These are phyloP conservation scores for Haliclona indistincta DNA, from an alignment of 37 sponge, comb jelly and placozoan genomes.

Conservation along the genomic window DNA sequence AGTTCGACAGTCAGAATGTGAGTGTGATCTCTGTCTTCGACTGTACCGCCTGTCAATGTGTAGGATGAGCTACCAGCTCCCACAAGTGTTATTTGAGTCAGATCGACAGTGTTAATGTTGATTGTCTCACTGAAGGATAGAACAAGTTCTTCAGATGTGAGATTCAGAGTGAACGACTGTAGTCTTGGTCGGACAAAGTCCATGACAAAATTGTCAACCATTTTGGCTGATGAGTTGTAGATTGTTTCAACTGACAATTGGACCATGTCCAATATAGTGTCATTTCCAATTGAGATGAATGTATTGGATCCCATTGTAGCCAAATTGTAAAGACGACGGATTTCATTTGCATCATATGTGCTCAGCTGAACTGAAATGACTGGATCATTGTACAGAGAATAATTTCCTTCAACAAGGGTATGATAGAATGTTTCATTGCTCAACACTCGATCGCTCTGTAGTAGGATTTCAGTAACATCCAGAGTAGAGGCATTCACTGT, in stretches of 20 bases:
- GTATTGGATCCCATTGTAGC: slow-evolving; percentile 45
- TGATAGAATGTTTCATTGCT: slow-evolving; percentile 35
- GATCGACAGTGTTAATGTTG: slow-evolving; percentile 63
- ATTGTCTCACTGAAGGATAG: slow-evolving; percentile 83
- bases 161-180: slow-evolving; percentile 46
- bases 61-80: slow-evolving; percentile 8
- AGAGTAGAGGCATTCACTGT: slow-evolving; percentile 75
- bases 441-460: slow-evolving; percentile 52
- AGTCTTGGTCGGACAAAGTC: slow-evolving; percentile 61
- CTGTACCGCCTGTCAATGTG: slow-evolving; percentile 67
- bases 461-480: slow-evolving; percentile 43
- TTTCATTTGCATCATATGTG: slow-evolving; percentile 66
- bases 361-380: slow-evolving; percentile 52
- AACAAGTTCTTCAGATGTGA: slow-evolving; percentile 54
- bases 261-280: slow-evolving; percentile 68
- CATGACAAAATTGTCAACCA: slow-evolving; percentile 34
- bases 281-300: slow-evolving; percentile 32
- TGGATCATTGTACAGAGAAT: slow-evolving; percentile 30
- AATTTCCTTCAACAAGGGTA: slow-evolving; percentile 62
- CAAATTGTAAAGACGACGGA: slow-evolving; percentile 38
- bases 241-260: slow-evolving; percentile 21
- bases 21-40: slow-evolving; percentile 49
- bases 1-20: slow-evolving; percentile 34
- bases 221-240: slow-evolving; percentile 31
- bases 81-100: slow-evolving; percentile 53